These are phyloP conservation scores for Archaeoteleia sp. DNA, from an alignment of 2,888 invertebrate genomes.

Conservation along the genomic window DNA sequence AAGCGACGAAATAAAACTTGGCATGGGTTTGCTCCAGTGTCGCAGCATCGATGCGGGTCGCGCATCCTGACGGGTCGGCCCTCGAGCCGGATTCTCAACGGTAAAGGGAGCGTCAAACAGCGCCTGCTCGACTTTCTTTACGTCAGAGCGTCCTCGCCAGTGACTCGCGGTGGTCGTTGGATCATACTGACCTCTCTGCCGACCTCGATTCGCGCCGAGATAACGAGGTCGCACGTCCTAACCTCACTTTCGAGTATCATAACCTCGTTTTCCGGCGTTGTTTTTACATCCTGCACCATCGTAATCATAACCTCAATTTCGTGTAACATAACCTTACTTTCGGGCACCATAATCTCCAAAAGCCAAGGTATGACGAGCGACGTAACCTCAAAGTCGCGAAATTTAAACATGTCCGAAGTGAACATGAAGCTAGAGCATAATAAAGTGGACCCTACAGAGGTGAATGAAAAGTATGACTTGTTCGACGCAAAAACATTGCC, in stretches of 20 bases:
- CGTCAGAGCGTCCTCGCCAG: constrained; percentile 39
- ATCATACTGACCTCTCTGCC: constrained; percentile 7
- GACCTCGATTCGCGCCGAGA: constrained; percentile 38
- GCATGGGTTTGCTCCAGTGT: no score
- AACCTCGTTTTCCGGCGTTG: constrained; percentile 1
- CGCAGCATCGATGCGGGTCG: background rate
- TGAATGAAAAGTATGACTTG: constrained; percentile 65
- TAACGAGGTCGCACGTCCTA: constrained; percentile 36
- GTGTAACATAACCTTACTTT: background rate
- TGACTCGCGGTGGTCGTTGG: constrained; percentile 28
- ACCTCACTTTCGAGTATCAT: constrained; percentile 31
- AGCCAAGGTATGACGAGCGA: background rate
- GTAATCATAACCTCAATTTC: background rate
- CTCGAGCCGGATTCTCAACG: constrained; percentile 32
- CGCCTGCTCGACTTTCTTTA: constrained; percentile 51
- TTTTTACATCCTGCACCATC: no score
- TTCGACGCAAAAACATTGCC: constrained; percentile 63
- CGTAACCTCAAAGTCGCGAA: constrained; percentile 22
- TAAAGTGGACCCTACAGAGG: constrained; percentile 35
- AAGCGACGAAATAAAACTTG: no score
- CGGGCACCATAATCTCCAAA: no score
- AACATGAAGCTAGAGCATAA: constrained; percentile 26
- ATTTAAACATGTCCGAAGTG: constrained; percentile 21
- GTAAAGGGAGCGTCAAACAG: constrained; percentile 38
- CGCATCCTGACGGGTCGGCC: background rate